Evolutionary conservation across 2,888 invertebrate genomes (phyloP), one percentile per base, ranked within the genome.

Genomic region (Morpho helenor): DNA sequence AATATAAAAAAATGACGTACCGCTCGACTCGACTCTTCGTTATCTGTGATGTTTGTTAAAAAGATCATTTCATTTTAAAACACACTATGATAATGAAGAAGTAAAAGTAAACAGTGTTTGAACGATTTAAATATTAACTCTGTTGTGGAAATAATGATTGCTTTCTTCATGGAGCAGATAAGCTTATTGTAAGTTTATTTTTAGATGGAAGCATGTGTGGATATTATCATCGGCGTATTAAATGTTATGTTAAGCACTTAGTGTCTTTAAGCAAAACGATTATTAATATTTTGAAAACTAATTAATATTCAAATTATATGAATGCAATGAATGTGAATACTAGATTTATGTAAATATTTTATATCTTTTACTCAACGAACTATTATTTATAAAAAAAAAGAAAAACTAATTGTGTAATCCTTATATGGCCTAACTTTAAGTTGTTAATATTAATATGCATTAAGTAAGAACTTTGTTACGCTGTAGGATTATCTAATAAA

Each of bases 111-210:
- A 22, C 31, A 39, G 40, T 41, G 48, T 49, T 56, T 9, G 16
- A 39, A 49, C 9, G 10, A n/a, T 52, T 53, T 9, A 16, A 49
- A 49, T 49, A 54, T 53, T 52, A 50, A 60, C 41, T 49, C 7
- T 23, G 46, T 39, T 31, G 22, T 57, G 53, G 16, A 31, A 48
- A 43, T 31, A 31, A 50, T 44, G 48, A 57, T 58, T 49, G 45
- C 31, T 48, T 44, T 56, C 59, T 46, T 47, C 49, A 61, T 61
- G 57, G 48, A 43, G 51, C 56, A 59, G 56, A 63, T 61, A 61
- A 63, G 52, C 46, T 57, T 56, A 60, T 63, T 63, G 63, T 63
- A 59, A 63, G 63, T 63, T 60, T 63, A 63, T 63, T 63, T 63
- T 56, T 63, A 59, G 61, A 63, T 57, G 50, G 53, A 52, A 48